Evolutionary conservation across 2,797 vertebrate species (phyloP).

Genomic region (Phataginus tetradactyla): DNA sequence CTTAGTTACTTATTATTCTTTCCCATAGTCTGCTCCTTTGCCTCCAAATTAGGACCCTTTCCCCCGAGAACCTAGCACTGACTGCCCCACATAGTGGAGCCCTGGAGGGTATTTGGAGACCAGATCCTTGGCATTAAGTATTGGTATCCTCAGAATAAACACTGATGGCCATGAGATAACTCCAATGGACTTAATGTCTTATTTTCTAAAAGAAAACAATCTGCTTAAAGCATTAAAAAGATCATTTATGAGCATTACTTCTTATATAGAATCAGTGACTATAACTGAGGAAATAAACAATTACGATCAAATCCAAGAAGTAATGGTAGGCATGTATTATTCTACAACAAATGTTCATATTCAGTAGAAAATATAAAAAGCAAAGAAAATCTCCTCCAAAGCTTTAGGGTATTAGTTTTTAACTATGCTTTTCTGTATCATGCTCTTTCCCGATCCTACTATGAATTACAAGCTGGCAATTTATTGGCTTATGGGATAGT

Average conservation of each 20-base stretch:
- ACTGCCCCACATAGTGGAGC: not conserved
- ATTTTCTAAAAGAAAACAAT: slow-evolving; percentile 36
- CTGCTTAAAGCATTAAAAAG: not conserved
- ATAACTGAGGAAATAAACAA: not conserved
- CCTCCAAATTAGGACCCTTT: not conserved
- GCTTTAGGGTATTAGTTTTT: not conserved
- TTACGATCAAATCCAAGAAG: not conserved
- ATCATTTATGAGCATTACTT: not conserved
- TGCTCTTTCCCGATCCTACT: not conserved
- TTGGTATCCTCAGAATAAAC: not conserved
- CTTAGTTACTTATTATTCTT: not conserved
- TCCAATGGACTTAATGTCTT: not conserved
- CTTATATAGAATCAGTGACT: not conserved
- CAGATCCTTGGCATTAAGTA: not conserved
- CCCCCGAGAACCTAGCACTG: not conserved
- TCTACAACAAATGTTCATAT: not conserved
- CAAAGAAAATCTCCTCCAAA: not conserved
- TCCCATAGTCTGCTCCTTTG: not conserved
- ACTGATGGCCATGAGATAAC: not conserved
- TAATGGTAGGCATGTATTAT: not conserved
- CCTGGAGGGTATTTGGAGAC: not conserved
- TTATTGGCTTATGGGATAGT: not conserved
- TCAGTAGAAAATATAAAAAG: slow-evolving; percentile 21
- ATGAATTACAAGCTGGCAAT: not conserved
- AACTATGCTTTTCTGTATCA: not conserved